phyloP scores from a whole-genome alignment of 2,113 vertebrate genomes.

The Brachyhypopomus gauderio region DNA sequence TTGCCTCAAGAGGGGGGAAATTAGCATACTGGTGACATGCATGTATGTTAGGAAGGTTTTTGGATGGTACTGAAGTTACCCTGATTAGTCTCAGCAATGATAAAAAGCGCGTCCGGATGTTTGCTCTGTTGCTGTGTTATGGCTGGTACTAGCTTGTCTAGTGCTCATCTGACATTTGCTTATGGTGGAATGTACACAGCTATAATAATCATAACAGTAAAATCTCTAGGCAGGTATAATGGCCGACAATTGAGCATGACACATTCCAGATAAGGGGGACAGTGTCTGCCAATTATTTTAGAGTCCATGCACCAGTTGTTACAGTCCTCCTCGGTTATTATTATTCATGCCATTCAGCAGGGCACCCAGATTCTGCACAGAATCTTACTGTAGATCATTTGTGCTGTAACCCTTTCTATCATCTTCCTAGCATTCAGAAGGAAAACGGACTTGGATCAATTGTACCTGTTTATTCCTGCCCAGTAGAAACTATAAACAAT shows the following conservation, averaged over 20 bases:
- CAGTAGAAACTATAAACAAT: background rate
- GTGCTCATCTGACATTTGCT: background rate
- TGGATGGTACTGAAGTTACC: too few relatives aligned
- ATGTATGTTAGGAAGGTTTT: too few relatives aligned
- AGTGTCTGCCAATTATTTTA: background rate
- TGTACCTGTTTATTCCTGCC: background rate
- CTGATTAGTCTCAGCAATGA: too few relatives aligned
- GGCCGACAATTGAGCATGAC: background rate
- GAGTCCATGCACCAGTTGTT: background rate
- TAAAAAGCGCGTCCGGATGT: too few relatives aligned
- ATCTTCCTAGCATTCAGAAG: background rate
- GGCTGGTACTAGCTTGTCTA: background rate
- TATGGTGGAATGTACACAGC: conserved; percentile 4
- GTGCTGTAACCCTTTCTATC: background rate
- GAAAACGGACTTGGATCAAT: background rate
- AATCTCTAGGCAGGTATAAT: background rate
- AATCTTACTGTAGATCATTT: background rate
- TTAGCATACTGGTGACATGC: background rate
- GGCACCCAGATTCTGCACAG: conserved; percentile 1
- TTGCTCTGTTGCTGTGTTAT: too few relatives aligned
- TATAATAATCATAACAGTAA: background rate
- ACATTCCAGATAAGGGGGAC: background rate
- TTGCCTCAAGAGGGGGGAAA: background rate
- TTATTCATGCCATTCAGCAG: background rate
- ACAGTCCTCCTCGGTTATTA: background rate